Percentiles rank a stretch among this genome's conserved stretches.
phyloP scores from a whole-genome alignment of 2,113 vertebrate species.

The Atractosteus spatula region DNA sequence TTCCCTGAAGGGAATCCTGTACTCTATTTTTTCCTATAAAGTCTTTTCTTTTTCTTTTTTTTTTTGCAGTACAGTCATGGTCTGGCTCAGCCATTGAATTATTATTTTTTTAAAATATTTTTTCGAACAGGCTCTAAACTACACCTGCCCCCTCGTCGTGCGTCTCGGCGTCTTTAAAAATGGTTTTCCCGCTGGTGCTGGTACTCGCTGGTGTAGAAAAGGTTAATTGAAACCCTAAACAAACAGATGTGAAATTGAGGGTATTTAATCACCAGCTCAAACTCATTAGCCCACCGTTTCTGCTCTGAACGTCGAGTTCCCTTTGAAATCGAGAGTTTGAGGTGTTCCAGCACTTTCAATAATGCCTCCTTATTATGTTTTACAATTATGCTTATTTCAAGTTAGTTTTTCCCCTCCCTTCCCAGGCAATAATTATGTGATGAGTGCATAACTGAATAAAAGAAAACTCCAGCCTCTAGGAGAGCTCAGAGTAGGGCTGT shows the following conservation, averaged over 20 bases:
- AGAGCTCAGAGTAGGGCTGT: too few species aligned
- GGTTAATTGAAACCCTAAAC: background rate
- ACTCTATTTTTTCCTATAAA: background rate
- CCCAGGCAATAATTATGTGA: background rate
- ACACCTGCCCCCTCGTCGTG: background rate
- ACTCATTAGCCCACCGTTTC: background rate
- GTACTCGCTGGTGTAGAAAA: background rate
- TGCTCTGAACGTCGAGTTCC: background rate
- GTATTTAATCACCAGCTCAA: conserved; percentile 6
- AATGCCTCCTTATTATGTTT: background rate
- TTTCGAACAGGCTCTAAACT: too few species aligned
- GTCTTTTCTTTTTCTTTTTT: background rate
- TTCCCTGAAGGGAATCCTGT: background rate
- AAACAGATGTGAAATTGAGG: background rate
- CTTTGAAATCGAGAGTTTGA: background rate
- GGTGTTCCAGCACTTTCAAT: background rate
- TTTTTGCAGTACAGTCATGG: background rate
- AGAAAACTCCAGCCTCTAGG: background rate
- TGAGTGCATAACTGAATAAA: background rate
- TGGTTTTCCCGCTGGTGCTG: background rate
- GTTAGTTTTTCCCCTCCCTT: background rate
- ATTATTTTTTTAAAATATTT: too few species aligned
- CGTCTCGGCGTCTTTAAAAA: background rate
- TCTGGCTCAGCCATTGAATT: too few species aligned
- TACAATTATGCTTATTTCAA: background rate